Evolutionary conservation across 2,113 vertebrate species (phyloP), one percentile per base, ranked within the genome.

Genomic region (Notothenia coriiceps): DNA sequence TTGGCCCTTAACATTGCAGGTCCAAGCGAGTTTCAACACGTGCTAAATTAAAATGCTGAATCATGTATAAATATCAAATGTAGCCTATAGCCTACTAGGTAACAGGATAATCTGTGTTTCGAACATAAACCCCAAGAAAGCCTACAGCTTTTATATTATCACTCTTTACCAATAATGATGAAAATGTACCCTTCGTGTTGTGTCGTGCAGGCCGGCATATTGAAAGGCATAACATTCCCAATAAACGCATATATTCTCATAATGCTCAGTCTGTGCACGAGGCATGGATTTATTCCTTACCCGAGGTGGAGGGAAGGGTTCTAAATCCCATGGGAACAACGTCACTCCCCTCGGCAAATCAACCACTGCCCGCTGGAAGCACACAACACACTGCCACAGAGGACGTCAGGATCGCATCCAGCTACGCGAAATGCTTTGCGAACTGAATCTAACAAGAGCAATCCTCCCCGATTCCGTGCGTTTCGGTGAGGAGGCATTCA

Each of bases 391-490:
- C 59, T 90, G 79, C 89, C 74, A 87, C 92, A 88, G 95, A 94
- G 92, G 91, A 93, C 95, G 89, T 86, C 94, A 82, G 94, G 93
- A 93, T 93, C 94, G 93, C 93, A 91, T 93, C 93, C 95, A 82
- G 93, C 94, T 92, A 90, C 92, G 93, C 96, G 96, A 94, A 93
- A 96, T 96, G 97, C 93, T 95, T 78, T 89, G 95, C 92, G 93
- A 92, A 89, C 93, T 87, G 90, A 89, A 88, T 83, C 80, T 67
- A 90, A 95, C 91, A 92, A 92, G 10, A 74, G 74, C 84, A 66
- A 79, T 91, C 86, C 89, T 90, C 91, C 82, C 83, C 91, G 90
- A 90, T 76, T 90, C 81, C 87, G 86, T 25, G 88, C 89, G 86
- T 85, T 54, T 92, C 86, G 87, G 92, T 77, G 88, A 91, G 89